Base-by-base conservation (phyloP, 2,888 invertebrate species). In the Bugulina stolonifera region DNA sequence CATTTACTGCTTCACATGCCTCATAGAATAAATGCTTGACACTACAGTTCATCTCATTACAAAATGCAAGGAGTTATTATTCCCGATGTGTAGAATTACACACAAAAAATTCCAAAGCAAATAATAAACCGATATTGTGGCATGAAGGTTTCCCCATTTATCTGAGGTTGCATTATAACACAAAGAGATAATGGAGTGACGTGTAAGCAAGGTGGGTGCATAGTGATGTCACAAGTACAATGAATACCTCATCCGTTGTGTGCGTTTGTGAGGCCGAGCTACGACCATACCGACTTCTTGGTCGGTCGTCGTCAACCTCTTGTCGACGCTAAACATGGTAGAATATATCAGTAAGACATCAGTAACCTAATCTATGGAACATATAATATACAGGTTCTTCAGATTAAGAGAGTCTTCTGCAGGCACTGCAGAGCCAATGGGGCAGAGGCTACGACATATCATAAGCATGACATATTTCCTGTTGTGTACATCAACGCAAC, bases 241-340 rank as follows among this genome's bases (percentile, higher is more conserved):
- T 27, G 22, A 29, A 64, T 64, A 64, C 64, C 64, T 64, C 64
- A 32, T 34, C n/a, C 43, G 43, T 18, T 10, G 43, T 5, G 27
- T 64, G 25, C 32, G 32, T 32, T 14, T 64, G 22, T 32, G 64
- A 64, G 10, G 64, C 27, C 25, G 64, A 57, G 5, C n/a, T 22
- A 57, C 57, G 57, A 57, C 57, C 27, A 64, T 14, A 64, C 64
- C 64, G 64, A 64, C 64, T 23, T n/a, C 10, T 64, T 14, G 64
- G 64, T 34, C 64, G 22, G 27, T 64, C 64, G 27, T 64, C 64
- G n/a, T 27, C 32, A 2, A 64, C 64, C 32, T 64, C 64, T n/a
- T 64, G 64, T 64, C 32, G 27, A 32, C 32, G 32, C 64, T 64
- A 64, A 32, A 64, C 64, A 64, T 32, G 64, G 27, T 10, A 64